Conservation (phyloP, 2,113 vertebrate genomes). For the Indicator maculatus region DNA sequence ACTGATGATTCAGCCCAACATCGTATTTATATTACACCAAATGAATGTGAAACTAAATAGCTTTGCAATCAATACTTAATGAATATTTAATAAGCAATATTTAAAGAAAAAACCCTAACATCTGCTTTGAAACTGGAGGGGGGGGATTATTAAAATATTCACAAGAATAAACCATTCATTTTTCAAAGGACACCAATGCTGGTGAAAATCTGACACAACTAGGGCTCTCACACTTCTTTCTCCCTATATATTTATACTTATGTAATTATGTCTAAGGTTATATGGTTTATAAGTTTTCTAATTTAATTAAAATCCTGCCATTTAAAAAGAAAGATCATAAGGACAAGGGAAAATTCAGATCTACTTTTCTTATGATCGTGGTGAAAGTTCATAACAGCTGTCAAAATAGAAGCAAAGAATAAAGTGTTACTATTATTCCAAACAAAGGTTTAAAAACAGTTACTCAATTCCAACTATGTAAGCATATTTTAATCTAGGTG, state of each 20-base stretch:
- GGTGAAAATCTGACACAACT: neutral
- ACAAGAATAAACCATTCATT: neutral
- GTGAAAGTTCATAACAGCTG: neutral
- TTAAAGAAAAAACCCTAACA: neutral
- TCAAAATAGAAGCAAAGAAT: neutral
- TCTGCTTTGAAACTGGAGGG: neutral
- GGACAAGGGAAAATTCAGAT: neutral
- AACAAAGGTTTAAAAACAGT: neutral
- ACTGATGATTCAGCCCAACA: neutral
- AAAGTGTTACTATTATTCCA: neutral
- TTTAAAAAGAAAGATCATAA: neutral
- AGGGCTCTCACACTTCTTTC: neutral
- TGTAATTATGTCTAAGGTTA: neutral
- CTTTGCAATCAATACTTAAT: neutral
- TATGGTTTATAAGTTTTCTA: neutral
- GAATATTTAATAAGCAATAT: neutral
- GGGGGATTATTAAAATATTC: neutral
- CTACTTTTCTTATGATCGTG: neutral
- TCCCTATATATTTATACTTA: neutral
- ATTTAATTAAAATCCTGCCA: neutral
- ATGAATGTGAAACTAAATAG: neutral
- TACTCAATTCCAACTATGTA: neutral
- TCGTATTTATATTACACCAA: neutral
- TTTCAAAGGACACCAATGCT: neutral
- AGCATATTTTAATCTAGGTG: neutral